Base-by-base conservation (phyloP, 1,140 invertebrate species). In the Eriosoma lanigerum region DNA sequence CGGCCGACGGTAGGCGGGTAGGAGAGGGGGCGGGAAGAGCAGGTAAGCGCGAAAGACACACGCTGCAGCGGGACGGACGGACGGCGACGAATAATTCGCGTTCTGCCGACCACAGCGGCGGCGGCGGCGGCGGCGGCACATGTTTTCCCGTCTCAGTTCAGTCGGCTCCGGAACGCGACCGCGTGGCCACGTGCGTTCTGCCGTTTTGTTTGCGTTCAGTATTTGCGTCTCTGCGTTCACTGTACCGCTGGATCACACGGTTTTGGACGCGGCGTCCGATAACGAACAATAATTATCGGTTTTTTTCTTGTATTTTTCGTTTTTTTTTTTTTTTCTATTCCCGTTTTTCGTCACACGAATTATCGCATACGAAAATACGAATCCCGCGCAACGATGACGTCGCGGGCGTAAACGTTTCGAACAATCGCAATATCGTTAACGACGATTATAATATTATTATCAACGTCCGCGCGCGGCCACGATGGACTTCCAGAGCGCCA, bases 401-500 rank as follows among this genome's bases (percentile, higher is more conserved):
- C 32, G 13, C 21, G 54, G 10, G 21, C 21, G 4, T 15, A 38
- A 38, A 38, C 32, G 32, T 38, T n/a, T 38, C 32, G 32, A 38
- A 38, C 32, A 8, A 38, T 38, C 8, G 32, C 8, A 38, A 38
- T 4, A 38, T 38, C 8, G 32, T 4, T 4, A 38, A 38, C 32
- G 32, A 4, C 3, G 8, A 38, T 4, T 38, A 58, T 12, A n/a
- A 21, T 21, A 54, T 56, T 15, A n/a, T n/a, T n/a, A n/a, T n/a
- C n/a, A n/a, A 21, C 54, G 54, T 24, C 12, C 21, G 15, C 56
- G 3, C 56, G 58, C 24, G 56, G 1, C 21, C 13, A 15, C 21
- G 24, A 97, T 97, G 94, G 95, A 96, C 92, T 96, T 96, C 90
- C 94, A 96, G 89, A 95, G 94, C 89, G 95, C 95, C 83, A 96